A percentile compares a stretch with the other conserved stretches of the same genome.
Evolutionary conservation across 2,888 invertebrate species (phyloP).

Genomic region (Esperia sulphurella): DNA sequence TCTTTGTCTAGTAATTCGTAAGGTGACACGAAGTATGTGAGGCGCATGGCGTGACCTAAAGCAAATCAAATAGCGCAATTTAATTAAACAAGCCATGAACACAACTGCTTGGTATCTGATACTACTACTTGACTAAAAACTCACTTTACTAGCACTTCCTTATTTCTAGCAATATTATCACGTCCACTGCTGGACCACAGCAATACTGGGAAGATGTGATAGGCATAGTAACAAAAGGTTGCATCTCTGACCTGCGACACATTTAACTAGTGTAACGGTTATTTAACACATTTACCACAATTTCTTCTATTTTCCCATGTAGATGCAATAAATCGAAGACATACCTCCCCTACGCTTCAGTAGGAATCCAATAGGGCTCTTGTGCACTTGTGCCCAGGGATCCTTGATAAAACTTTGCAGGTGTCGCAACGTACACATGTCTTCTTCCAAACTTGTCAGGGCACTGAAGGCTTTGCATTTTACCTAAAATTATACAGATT

Average conservation of each 20-base stretch:
- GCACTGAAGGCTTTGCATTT: slow-evolving; percentile 96
- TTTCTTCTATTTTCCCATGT: neutral
- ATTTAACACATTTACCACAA: too few relatives aligned
- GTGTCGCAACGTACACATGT: slow-evolving; percentile 89
- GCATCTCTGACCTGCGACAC: too few relatives aligned
- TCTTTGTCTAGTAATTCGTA: slow-evolving; percentile 92
- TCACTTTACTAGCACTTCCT: too few relatives aligned
- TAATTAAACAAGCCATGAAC: too few relatives aligned
- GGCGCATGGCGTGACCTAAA: slow-evolving; percentile 92
- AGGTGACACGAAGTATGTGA: slow-evolving; percentile 96
- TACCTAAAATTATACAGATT: slow-evolving; percentile 57
- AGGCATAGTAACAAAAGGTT: too few relatives aligned
- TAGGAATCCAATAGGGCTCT: slow-evolving; percentile 93
- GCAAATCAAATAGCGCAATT: neutral
- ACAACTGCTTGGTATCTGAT: too few relatives aligned
- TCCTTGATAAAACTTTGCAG: slow-evolving; percentile 86
- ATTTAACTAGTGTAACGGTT: too few relatives aligned
- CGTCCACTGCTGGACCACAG: too few relatives aligned
- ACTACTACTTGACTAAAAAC: too few relatives aligned
- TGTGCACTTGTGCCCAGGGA: slow-evolving; percentile 85
- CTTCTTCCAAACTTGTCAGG: slow-evolving; percentile 93
- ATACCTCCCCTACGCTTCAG: slow-evolving; percentile 89
- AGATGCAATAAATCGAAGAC: neutral
- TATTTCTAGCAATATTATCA: too few relatives aligned
- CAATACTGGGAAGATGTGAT: too few relatives aligned